Evolutionary conservation across 53 echinoderm and acorn worm species (phyloP).

Genomic region (Patiria pectinifera): DNA sequence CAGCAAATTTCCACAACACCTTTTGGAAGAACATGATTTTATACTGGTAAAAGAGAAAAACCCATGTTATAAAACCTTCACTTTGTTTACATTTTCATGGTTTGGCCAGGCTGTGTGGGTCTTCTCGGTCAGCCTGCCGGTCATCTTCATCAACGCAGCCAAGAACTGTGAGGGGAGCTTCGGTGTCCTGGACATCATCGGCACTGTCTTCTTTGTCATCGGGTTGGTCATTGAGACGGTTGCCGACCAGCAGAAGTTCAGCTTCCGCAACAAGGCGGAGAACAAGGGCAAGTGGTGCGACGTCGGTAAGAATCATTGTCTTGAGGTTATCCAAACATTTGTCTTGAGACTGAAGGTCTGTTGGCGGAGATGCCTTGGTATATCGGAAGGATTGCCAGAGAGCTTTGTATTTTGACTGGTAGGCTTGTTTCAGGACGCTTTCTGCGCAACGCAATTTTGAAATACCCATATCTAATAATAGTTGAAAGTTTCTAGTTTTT

Average conservation of each 20-base stretch:
- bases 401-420: too few species aligned
- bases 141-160: constrained; percentile 85
- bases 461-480: too few species aligned
- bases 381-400: too few species aligned
- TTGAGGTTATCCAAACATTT: not conserved
- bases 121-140: constrained; percentile 85
- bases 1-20: too few species aligned
- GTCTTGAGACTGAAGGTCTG: not conserved
- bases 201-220: constrained; percentile 72
- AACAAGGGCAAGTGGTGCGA: constrained; percentile 89
- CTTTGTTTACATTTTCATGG: not conserved
- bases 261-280: constrained; percentile 78
- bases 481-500: too few species aligned
- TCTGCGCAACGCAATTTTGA: too few species aligned
- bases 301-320: constrained; percentile 57
- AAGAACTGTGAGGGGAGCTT: constrained; percentile 58
- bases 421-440: too few species aligned
- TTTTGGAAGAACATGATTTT: too few species aligned
- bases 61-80: too few species aligned
- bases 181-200: constrained; percentile 74
- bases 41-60: too few species aligned
- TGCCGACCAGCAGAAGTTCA: constrained; percentile 87
- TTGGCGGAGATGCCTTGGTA: too few species aligned
- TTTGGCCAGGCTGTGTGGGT: constrained; percentile 83
- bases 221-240: constrained; percentile 80